Evolutionary conservation across 2,113 vertebrate species (phyloP), one percentile per base, ranked within the genome.

Genomic region (Trichomycterus rosablanca): DNA sequence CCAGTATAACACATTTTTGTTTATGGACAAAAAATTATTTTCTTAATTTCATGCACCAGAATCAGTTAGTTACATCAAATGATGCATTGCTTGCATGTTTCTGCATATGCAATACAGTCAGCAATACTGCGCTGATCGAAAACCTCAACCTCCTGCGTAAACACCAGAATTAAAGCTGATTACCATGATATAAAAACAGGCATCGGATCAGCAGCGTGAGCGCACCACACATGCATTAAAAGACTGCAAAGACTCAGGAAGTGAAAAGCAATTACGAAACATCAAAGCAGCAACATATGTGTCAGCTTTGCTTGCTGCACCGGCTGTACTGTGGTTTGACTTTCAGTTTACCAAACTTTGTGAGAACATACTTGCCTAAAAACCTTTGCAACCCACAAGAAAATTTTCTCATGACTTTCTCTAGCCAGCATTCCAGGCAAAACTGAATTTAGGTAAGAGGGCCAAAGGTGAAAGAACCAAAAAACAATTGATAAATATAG

Each of bases 211-310:
- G 6, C 24, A 22, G 11, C 2, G 5, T 7, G 3, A 34, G 26
- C 7, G 2, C 24, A 19, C 15, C 16, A 26, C 32, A 3, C 44
- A 7, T 6, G 23, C 4, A 15, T 24, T 5, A 9, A n/a, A 18
- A 43, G 8, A 34, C 40, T 34, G 40, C 61, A 46, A 18, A 51
- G 45, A 7, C 42, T 26, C 51, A 64, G 62, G 51, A 64, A 64
- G 22, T 30, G 30, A 23, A 56, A 34, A 16, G 9, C 28, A 10
- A 45, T n/a, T n/a, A n/a, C n/a, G n/a, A n/a, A n/a, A 22, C 35
- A 52, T 37, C 37, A 42, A 42, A 55, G 43, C 20, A 19, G 30
- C 42, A 37, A 2, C 5, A 2, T 28, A 3, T 37, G 3, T 4
- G 51, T 42, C 34, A 63, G 61, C 28, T 34, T 14, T n/a, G 11